Conservation (phyloP, 2,797 vertebrate genomes). For the Syndactyla subalaris region DNA sequence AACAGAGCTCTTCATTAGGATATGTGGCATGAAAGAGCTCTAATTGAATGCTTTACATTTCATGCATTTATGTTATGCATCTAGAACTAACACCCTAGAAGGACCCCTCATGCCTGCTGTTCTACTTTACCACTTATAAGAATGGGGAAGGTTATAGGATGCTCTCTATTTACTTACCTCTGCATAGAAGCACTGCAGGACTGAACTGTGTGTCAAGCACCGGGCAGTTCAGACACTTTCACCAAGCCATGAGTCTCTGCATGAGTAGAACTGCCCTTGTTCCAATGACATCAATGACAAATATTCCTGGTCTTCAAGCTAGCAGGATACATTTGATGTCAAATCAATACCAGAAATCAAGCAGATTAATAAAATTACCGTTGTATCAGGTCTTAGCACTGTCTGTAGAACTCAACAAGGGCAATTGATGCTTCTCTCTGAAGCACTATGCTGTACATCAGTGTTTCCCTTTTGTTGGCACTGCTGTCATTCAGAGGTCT, state of each 20-base stretch:
- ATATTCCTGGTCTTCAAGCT: neutral
- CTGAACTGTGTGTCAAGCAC: neutral
- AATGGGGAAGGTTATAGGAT: neutral
- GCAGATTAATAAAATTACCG: neutral
- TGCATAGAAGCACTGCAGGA: neutral
- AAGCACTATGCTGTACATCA: fast-evolving
- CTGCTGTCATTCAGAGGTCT: neutral
- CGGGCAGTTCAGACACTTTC: neutral
- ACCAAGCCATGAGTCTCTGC: neutral
- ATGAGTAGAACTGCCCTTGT: neutral
- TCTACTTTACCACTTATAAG: neutral
- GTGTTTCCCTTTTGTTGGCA: neutral
- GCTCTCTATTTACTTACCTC: neutral
- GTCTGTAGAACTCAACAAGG: neutral
- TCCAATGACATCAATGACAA: neutral
- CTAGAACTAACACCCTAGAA: neutral
- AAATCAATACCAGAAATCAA: neutral
- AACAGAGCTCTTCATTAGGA: neutral
- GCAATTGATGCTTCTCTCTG: neutral
- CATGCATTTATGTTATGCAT: neutral
- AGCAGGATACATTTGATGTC: neutral
- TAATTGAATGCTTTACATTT: neutral
- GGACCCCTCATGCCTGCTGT: neutral
- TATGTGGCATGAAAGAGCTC: neutral
- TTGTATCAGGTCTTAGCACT: neutral